A percentile compares a stretch with the other conserved stretches of the same genome.
Conservation (phyloP, 2,888 invertebrate species). For the Chamaedrilus cognettii region DNA sequence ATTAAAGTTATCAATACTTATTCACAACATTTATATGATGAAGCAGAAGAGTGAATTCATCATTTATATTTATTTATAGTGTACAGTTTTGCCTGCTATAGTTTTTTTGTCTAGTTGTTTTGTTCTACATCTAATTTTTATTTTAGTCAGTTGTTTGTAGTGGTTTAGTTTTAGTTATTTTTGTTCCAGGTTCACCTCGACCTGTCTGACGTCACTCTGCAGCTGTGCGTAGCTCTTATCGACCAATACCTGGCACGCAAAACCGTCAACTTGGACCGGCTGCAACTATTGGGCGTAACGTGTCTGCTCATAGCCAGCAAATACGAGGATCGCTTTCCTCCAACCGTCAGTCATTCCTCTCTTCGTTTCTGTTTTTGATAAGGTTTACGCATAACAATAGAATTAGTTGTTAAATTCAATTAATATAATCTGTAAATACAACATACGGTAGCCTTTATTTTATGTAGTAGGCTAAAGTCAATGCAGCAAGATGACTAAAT, state of each 20-base stretch:
- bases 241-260: conserved; percentile 7
- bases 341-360: neutral
- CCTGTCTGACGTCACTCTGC: conserved; percentile 2
- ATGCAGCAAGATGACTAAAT: no score
- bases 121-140: neutral
- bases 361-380: neutral
- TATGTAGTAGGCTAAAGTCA: no score
- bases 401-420: no score
- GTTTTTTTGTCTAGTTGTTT: no score
- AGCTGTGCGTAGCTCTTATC: conserved; percentile 3
- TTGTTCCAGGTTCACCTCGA: conserved; percentile 9
- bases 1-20: no score
- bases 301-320: conserved; percentile 16
- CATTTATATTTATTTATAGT: neutral
- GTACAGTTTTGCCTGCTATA: neutral
- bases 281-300: conserved; percentile 12
- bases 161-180: neutral
- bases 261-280: neutral
- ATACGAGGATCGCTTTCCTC: conserved; percentile 18
- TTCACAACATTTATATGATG: no score
- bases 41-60: no score
- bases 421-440: no score
- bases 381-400: no score
- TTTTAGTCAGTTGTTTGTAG: neutral
- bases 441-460: no score